These are phyloP conservation scores for Sesia apiformis DNA, from an alignment of 2,888 invertebrate genomes.

Conservation along the genomic window DNA sequence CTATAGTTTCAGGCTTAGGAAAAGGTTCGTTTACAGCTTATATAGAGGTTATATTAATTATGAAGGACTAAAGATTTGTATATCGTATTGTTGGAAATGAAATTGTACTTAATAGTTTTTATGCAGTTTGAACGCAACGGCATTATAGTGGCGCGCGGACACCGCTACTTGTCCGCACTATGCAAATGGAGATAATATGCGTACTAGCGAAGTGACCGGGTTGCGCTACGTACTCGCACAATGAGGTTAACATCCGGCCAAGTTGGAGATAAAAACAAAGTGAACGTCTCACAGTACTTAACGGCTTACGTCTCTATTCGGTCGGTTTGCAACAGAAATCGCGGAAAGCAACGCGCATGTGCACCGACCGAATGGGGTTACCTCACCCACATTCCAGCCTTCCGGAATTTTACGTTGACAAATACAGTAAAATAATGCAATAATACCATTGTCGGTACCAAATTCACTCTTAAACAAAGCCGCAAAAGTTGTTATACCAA, in stretches of 20 bases:
- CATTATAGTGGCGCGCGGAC: constrained; percentile 47
- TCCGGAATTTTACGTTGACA: constrained; percentile 67
- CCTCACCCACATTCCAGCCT: constrained; percentile 66
- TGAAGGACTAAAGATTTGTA: no score
- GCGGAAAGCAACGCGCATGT: constrained; percentile 56
- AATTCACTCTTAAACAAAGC: no score
- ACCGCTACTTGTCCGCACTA: constrained; percentile 64
- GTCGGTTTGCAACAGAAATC: constrained; percentile 55
- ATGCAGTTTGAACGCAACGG: constrained; percentile 31
- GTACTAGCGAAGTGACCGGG: constrained; percentile 64
- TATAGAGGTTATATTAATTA: no score
- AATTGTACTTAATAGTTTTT: constrained; percentile 25
- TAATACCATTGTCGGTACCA: not conserved
- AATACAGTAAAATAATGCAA: constrained; percentile 9
- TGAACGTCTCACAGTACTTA: constrained; percentile 27
- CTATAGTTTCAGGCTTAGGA: no score
- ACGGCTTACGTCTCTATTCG: constrained; percentile 35
- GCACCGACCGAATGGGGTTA: constrained; percentile 59
- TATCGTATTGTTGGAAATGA: constrained; percentile 10
- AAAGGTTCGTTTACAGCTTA: no score
- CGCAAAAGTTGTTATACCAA: no score
- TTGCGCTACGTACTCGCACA: constrained; percentile 53
- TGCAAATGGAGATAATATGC: constrained; percentile 67
- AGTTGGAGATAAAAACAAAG: constrained; percentile 43
- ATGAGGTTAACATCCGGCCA: constrained; percentile 52